phyloP scores from a whole-genome alignment of 2,797 vertebrate genomes.

The Phyllotis vaccarum region DNA sequence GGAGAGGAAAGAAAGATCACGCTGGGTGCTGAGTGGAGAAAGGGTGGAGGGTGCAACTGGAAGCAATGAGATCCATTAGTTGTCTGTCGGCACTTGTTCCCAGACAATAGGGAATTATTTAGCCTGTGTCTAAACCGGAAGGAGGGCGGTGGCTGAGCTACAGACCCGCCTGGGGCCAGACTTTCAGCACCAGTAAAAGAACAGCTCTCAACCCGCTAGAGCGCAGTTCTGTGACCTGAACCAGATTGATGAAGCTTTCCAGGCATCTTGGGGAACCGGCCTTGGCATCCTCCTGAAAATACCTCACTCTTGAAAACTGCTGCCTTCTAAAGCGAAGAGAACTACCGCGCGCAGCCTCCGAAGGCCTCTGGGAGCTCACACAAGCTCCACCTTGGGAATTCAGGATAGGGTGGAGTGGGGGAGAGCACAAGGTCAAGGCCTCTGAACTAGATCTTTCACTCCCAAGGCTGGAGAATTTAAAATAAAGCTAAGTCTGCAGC shows the following conservation, averaged over 20 bases:
- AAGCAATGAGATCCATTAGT: neutral
- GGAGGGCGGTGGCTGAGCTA: neutral
- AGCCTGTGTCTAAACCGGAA: neutral
- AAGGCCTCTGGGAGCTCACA: neutral
- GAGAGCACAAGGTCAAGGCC: neutral
- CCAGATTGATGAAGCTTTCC: neutral
- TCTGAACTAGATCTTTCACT: neutral
- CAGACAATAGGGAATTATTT: neutral
- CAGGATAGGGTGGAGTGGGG: accelerated
- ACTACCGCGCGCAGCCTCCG: neutral
- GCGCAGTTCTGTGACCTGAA: neutral
- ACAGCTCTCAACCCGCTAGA: neutral
- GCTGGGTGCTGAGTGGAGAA: neutral
- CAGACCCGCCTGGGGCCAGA: accelerated
- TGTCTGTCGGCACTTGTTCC: neutral
- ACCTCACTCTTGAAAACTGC: neutral
- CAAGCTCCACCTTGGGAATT: neutral
- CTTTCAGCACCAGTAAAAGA: slow-evolving; percentile 64
- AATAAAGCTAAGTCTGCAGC: neutral
- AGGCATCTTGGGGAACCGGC: neutral
- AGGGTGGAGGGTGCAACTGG: too few relatives aligned
- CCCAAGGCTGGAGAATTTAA: neutral
- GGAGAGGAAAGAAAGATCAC: neutral
- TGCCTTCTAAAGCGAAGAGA: neutral
- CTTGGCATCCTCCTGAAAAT: neutral